Evolutionary conservation across 2,113 vertebrate genomes (phyloP).

Genomic region (Stigmatopora nigra): DNA sequence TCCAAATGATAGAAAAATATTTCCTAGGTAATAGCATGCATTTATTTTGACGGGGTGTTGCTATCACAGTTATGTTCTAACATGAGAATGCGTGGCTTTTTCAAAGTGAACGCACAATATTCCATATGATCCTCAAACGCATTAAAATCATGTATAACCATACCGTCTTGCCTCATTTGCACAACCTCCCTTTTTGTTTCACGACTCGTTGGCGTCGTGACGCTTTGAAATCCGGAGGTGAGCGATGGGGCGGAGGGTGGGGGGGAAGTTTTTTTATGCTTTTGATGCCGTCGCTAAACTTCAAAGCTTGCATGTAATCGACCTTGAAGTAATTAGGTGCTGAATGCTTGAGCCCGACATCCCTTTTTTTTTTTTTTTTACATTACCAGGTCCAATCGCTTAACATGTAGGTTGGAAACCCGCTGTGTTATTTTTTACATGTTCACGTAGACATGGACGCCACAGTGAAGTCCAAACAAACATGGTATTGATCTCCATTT

Average conservation of each 20-base stretch:
- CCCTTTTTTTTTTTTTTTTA: too few relatives aligned
- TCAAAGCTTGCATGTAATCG: conserved; percentile 58
- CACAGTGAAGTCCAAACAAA: conserved; percentile 18
- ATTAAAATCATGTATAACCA: conserved; percentile 34
- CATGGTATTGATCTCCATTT: conserved; percentile 26
- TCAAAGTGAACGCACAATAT: conserved; percentile 17
- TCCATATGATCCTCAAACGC: conserved; percentile 15
- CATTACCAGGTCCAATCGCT: conserved; percentile 19
- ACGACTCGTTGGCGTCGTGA: conserved; percentile 33
- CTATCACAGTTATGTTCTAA: conserved; percentile 11
- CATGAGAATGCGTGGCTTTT: conserved; percentile 10
- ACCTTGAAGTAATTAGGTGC: conserved; percentile 57
- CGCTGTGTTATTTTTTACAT: background rate
- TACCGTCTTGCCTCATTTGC: conserved; percentile 40
- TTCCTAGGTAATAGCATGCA: background rate
- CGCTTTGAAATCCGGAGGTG: conserved; percentile 58
- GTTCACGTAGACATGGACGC: conserved; percentile 20
- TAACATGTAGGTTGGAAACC: conserved; percentile 8
- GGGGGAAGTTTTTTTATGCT: conserved; percentile 22
- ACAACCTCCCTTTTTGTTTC: conserved; percentile 40
- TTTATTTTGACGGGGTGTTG: background rate
- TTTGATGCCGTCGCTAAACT: conserved; percentile 62
- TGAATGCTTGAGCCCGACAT: conserved; percentile 49
- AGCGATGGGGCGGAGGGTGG: background rate
- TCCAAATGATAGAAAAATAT: background rate